Evolutionary conservation across 2,113 vertebrate species (phyloP).

Genomic region (Paralichthys olivaceus): DNA sequence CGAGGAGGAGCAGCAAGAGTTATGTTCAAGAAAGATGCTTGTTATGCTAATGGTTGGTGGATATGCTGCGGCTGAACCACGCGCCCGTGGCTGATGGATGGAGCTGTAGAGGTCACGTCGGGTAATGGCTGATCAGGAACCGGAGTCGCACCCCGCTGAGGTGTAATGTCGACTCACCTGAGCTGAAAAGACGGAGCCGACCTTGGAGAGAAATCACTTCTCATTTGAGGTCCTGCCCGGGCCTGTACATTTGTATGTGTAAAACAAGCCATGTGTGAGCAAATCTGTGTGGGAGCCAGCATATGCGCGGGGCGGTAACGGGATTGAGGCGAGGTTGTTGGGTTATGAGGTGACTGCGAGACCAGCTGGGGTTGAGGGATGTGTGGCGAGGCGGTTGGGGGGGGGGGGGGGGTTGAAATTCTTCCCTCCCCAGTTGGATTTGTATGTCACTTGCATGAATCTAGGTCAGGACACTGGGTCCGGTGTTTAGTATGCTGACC

Average conservation of each 20-base stretch:
- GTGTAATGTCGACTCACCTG: constrained; percentile 49
- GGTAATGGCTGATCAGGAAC: constrained; percentile 51
- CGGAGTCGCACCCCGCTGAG: constrained; percentile 34
- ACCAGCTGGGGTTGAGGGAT: constrained; percentile 58
- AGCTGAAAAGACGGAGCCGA: constrained; percentile 46
- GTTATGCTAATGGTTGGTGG: constrained; percentile 71
- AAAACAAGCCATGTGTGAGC: constrained; percentile 56
- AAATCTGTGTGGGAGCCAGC: constrained; percentile 72
- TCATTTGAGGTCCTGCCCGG: not conserved
- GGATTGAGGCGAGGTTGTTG: constrained; percentile 59
- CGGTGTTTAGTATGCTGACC: constrained; percentile 81
- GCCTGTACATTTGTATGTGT: constrained; percentile 37
- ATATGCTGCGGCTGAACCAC: constrained; percentile 34
- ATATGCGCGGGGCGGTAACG: constrained; percentile 63
- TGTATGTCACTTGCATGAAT: constrained; percentile 80
- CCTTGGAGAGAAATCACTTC: constrained; percentile 33
- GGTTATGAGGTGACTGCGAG: constrained; percentile 63
- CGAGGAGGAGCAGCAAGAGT: constrained; percentile 52
- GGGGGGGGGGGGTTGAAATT: not conserved
- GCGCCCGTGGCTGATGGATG: constrained; percentile 56
- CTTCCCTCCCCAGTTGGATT: constrained; percentile 62
- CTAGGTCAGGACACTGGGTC: constrained; percentile 79
- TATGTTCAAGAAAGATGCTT: constrained; percentile 67
- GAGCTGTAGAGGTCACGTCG: constrained; percentile 60
- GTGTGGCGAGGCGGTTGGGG: not conserved